Evolutionary conservation across 2,888 invertebrate species (phyloP), one percentile per base, ranked within the genome.

Genomic region (Chelonus formosanus): DNA sequence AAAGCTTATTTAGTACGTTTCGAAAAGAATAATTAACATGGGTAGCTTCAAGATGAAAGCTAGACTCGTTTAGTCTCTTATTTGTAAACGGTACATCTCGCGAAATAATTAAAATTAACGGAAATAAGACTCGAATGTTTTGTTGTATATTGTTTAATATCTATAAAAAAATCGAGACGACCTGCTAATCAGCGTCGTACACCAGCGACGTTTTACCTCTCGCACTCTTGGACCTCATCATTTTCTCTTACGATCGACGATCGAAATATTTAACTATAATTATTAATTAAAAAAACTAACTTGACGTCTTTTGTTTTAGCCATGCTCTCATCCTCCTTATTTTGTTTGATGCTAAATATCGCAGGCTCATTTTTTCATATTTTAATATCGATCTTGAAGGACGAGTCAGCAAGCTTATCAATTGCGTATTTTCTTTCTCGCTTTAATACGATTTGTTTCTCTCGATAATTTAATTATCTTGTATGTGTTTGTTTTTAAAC

Each of bases 21-120:
- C 47, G 10, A 40, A 60, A 54, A 32, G 10, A 34, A 10, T 32
- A 62, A 50, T 56, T 32, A 31, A 40, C 55, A 68, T n/a, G 67
- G 69, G 69, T 68, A 67, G 75, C 76, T 77, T 76, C 80, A 76
- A 77, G 75, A 20, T 36, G 65, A 75, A 76, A 80, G 70, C 74
- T 73, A 67, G 79, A 80, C 78, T 70, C 76, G 71, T 74, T 71
- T 71, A 55, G 48, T 79, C 77, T 79, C 78, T 80, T 77, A 75
- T 78, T 72, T 20, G 20, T 20, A 20, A 76, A 77, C 78, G 76
- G 75, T 78, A 78, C 74, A 73, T 75, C 76, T 75, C 75, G 74
- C 73, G 71, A 73, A 78, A 73, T 20, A 20, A 20, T 20, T 20
- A 69, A 68, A 69, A 67, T 66, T 52, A 61, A 56, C 50, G 54